A percentile compares a stretch with the other conserved stretches of the same genome.
These are phyloP conservation scores for Drosophila ustulata DNA, from an alignment of 2,888 invertebrate species.

Conservation along the genomic window DNA sequence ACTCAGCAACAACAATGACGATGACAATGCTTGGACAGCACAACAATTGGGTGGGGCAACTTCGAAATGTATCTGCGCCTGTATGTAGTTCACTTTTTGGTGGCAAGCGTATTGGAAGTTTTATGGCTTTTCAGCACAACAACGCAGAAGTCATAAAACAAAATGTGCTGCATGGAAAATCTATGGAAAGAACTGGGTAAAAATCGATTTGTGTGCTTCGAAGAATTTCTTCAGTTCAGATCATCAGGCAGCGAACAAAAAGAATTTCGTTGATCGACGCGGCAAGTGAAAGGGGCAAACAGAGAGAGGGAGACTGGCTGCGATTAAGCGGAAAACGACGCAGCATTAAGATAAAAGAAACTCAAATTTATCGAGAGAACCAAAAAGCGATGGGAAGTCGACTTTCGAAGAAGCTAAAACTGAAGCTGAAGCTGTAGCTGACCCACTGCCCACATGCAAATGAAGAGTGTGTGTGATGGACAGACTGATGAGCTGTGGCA, in stretches of 20 bases:
- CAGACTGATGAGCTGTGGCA: constrained; percentile 29
- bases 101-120: constrained; percentile 50
- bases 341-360: constrained; percentile 36
- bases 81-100: constrained; percentile 43
- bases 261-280: constrained; percentile 14
- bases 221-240: constrained; percentile 9
- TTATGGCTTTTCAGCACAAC: constrained; percentile 59
- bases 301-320: background rate
- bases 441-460: constrained; percentile 76
- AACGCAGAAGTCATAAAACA: constrained; percentile 65
- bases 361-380: constrained; percentile 27
- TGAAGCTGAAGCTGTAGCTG: constrained; percentile 60
- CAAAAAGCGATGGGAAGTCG: constrained; percentile 40
- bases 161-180: constrained; percentile 66
- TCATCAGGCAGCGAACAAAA: constrained; percentile 16
- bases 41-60: constrained; percentile 31
- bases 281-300: constrained; percentile 42
- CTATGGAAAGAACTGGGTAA: constrained; percentile 53
- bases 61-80: constrained; percentile 27
- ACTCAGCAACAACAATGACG: constrained; percentile 18
- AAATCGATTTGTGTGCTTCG: constrained; percentile 74
- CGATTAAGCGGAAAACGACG: constrained; percentile 33
- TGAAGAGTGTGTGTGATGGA: constrained; percentile 54
- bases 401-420: constrained; percentile 49
- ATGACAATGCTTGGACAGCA: constrained; percentile 23